Conservation (phyloP, 2,888 invertebrate genomes). For the Pheosia gnoma region DNA sequence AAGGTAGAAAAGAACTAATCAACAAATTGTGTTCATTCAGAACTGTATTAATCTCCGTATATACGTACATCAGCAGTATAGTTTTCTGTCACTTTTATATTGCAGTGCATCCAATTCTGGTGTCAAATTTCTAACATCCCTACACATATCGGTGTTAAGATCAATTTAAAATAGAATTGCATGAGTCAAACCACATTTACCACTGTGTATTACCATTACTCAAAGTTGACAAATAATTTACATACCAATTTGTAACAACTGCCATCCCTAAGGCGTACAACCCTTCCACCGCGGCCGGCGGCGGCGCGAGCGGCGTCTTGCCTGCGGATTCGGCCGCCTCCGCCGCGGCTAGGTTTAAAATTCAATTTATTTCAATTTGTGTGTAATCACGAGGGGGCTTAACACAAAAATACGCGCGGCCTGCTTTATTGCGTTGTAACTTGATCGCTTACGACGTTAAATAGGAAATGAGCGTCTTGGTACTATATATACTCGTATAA, state of each 20-base stretch:
- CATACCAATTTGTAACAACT: conserved; percentile 12
- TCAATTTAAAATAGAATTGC: too few relatives aligned
- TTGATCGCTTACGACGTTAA: conserved; percentile 62
- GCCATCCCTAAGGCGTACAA: conserved; percentile 64
- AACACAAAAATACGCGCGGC: conserved; percentile 73
- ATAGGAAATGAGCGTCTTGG: conserved; percentile 52
- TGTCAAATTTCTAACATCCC: too few relatives aligned
- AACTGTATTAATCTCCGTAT: too few relatives aligned
- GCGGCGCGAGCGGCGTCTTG: conserved; percentile 43
- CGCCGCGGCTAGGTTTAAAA: conserved; percentile 72
- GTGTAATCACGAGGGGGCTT: conserved; percentile 75
- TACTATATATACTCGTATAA: conserved; percentile 3
- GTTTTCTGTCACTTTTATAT: too few relatives aligned
- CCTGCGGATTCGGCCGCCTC: conserved; percentile 49
- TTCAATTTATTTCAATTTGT: conserved; percentile 83
- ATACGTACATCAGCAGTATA: too few relatives aligned
- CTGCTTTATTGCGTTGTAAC: conserved; percentile 57
- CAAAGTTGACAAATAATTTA: conserved; percentile 1
- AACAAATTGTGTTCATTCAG: too few relatives aligned
- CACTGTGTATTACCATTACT: neutral
- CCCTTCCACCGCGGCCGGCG: conserved; percentile 57
- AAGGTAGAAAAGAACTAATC: too few relatives aligned
- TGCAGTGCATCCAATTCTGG: too few relatives aligned
- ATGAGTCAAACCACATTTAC: neutral
- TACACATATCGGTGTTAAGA: too few relatives aligned